Evolutionary conservation across 1,140 invertebrate species (phyloP), one percentile per base, ranked within the genome.

Genomic region (Macrosteles quadrilineatus): DNA sequence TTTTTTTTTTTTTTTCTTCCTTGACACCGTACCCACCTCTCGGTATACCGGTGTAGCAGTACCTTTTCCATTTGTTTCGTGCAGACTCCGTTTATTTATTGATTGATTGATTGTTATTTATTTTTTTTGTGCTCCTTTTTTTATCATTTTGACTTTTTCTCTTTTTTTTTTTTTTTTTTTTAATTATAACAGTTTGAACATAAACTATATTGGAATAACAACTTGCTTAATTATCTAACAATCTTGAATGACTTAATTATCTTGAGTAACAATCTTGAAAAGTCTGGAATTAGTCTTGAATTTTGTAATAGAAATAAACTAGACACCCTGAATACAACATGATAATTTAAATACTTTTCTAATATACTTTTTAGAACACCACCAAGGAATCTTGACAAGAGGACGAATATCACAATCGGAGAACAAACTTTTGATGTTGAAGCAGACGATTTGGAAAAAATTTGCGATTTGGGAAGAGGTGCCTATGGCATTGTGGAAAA

Each of bases 401-500:
- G 88, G 71, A 93, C 93, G 45, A 94, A 91, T 57, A 94, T 95
- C 69, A 94, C 92, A 70, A 91, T 95, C 75, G 91, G 85, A 53
- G 92, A 94, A 53, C 87, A 90, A 76, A 93, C 91, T 32, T 95
- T 95, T 80, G 90, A 90, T 73, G 94, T 98, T 17, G 92, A 94
- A 81, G 93, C 94, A n/a, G 92, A 94, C 85, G 93, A 94, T 80
- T 83, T 95, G 74, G 91, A 91, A 76, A 92, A 89, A 79, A 89
- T 93, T 67, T 91, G 91, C 78, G 92, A 97, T 80, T 86, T 99
- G 71, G 97, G 97, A 2, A 87, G 94, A 73, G 97, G 97, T 12
- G 96, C 96, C 14, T 98, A 98, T 85, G 96, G 97, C 2, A 90
- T 96, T 79, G 97, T 99, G 3, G 93, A 97, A 76, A 97, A 97